Base-by-base conservation (phyloP, 2,113 vertebrate species). In the Gulo gulo region DNA sequence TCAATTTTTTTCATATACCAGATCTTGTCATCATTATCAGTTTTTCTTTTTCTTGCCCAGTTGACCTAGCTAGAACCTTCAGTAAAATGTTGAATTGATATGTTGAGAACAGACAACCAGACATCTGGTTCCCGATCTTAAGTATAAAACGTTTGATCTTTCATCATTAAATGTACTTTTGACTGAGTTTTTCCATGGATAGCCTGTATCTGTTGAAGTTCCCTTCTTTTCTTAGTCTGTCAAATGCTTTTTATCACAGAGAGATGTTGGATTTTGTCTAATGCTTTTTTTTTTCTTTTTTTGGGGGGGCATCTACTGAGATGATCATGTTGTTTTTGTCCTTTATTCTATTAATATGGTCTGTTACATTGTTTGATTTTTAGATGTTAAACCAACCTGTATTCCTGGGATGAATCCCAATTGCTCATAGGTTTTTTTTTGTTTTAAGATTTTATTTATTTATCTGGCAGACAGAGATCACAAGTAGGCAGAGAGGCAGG, bases 371-470 rank as follows among this genome's bases (percentile, higher is more conserved):
- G 23, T 69, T 85, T 95, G 63, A 85, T 96, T 93, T 93, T 91
- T 78, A 88, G 34, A 50, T 88, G 18, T 94, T 95, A 91, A 95
- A 61, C 88, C 91, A 94, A 85, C 86, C 57, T 96, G 86, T 65
- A 88, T 94, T 95, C 71, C 80, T 95, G 87, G 65, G 8, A 78
- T 81, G 85, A 88, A 82, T 96, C 39, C 57, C 78, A 85, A 8
- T 85, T 91, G n/a, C 15, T 88, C 55, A 67, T 69, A 84, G 20
- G 50, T 52, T 52, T 79, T 79, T 88, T 91, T 24, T 50, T 93
- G 88, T 45, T 73, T 52, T 50, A 3, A 52, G 52, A 52, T 52
- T 52, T 52, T 52, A 52, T 52, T 52, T 52, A 52, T 52, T 52
- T 52, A 52, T 52, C 14, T 52, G 50, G 14, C 14, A 52, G 52